Percentiles rank a stretch among this genome's conserved stretches.
These are phyloP conservation scores for Chaetops frenatus DNA, from an alignment of 2,113 vertebrate species.

Conservation along the genomic window DNA sequence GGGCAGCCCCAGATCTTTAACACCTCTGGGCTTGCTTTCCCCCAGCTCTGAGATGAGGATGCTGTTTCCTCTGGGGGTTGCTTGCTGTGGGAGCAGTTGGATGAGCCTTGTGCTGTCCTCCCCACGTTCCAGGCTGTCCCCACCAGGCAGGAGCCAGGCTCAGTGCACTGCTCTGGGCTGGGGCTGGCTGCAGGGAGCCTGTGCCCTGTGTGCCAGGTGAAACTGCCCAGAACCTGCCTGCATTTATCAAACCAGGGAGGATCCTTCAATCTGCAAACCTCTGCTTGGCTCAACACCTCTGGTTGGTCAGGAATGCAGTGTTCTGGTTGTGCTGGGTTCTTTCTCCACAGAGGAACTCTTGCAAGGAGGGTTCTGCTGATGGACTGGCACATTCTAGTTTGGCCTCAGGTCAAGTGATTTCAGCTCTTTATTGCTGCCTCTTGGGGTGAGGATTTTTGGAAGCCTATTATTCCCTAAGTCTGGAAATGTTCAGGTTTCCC, in stretches of 20 bases:
- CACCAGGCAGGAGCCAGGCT: background rate
- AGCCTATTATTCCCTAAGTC: background rate
- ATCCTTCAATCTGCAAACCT: background rate
- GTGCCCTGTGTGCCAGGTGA: background rate
- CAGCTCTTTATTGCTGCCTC: background rate
- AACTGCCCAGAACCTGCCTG: background rate
- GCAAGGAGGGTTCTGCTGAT: background rate
- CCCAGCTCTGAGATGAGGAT: background rate
- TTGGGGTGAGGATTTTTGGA: background rate
- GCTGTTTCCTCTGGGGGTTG: background rate
- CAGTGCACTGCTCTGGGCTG: rapidly evolving
- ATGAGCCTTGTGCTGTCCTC: background rate
- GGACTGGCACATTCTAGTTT: rapidly evolving
- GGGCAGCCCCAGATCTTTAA: background rate
- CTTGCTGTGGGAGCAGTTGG: background rate
- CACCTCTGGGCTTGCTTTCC: background rate
- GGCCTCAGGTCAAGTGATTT: background rate
- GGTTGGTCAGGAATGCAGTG: background rate
- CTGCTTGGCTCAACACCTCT: rapidly evolving
- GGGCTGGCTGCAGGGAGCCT: background rate
- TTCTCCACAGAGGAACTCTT: background rate
- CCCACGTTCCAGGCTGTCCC: rapidly evolving
- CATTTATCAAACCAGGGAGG: background rate
- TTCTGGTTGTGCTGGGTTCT: background rate
- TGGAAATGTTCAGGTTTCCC: background rate